Evolutionary conservation across 1,140 invertebrate species (phyloP).

Genomic region (Lamellibrachia luymesi): DNA sequence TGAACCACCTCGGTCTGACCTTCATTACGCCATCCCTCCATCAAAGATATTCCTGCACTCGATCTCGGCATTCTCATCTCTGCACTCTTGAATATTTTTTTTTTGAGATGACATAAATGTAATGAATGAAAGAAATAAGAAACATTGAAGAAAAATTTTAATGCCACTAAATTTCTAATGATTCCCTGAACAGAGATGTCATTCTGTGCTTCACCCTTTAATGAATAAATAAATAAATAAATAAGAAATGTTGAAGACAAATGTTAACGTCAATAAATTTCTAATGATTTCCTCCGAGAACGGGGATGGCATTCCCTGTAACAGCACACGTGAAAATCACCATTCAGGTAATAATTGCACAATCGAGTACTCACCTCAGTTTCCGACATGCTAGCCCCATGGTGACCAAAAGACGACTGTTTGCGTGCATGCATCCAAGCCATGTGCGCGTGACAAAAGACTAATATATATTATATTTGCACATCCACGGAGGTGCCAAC

Average conservation of each 20-base stretch:
- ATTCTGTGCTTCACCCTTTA: no score
- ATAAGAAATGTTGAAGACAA: neutral
- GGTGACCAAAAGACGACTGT: neutral
- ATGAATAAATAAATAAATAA: neutral
- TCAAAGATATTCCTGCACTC: no score
- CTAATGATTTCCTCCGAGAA: neutral
- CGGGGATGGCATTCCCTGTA: neutral
- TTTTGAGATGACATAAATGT: no score
- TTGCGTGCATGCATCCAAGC: neutral
- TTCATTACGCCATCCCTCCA: no score
- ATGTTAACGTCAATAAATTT: neutral
- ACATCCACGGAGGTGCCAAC: neutral
- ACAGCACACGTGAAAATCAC: neutral
- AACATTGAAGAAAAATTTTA: no score
- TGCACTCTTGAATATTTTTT: no score
- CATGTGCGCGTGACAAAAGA: neutral
- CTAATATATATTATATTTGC: neutral
- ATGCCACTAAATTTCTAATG: no score
- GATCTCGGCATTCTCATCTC: no score
- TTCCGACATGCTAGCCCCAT: neutral
- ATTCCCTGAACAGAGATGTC: no score
- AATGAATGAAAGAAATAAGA: no score
- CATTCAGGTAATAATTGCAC: neutral
- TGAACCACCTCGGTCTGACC: no score
- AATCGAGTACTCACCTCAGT: neutral